Conservation (phyloP, 64 coral and sea anemone species). For the Hydrozoanthus tunicans region DNA sequence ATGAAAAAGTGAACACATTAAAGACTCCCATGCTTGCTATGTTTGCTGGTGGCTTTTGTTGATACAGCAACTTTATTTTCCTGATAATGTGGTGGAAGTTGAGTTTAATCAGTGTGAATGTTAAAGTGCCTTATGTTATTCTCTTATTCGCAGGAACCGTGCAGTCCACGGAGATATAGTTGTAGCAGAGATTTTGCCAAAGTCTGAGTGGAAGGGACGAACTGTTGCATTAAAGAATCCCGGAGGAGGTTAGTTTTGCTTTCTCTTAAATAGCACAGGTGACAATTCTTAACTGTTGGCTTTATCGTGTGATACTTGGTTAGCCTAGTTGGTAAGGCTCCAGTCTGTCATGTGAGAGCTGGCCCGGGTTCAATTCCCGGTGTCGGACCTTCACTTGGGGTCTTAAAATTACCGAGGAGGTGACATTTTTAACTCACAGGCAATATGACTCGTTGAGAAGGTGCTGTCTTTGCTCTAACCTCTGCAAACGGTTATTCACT, state of each 20-base stretch:
- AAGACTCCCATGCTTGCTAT: no score
- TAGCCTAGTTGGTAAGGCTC: not conserved
- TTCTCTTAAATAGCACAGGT: not conserved
- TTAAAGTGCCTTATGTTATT: not conserved
- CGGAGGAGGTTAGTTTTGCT: conserved; percentile 53
- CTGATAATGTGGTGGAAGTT: not conserved
- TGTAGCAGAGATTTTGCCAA: conserved; percentile 77
- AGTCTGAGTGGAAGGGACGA: conserved; percentile 85
- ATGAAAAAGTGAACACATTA: no score
- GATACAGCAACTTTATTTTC: no score
- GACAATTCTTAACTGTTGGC: not conserved
- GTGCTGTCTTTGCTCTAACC: no score
- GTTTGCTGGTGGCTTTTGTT: no score
- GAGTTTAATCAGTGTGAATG: not conserved
- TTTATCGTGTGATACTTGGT: not conserved
- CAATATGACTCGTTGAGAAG: no score
- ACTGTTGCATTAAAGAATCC: conserved; percentile 57
- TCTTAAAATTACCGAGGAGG: no score
- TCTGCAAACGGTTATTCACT: no score
- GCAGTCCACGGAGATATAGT: conserved; percentile 89
- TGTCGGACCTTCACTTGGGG: no score
- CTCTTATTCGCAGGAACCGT: conserved; percentile 68
- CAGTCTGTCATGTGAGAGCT: no score
- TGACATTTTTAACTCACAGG: no score
- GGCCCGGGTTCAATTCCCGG: no score